Base-by-base conservation (phyloP, 2,113 vertebrate genomes). In the Eidolon helvum region DNA sequence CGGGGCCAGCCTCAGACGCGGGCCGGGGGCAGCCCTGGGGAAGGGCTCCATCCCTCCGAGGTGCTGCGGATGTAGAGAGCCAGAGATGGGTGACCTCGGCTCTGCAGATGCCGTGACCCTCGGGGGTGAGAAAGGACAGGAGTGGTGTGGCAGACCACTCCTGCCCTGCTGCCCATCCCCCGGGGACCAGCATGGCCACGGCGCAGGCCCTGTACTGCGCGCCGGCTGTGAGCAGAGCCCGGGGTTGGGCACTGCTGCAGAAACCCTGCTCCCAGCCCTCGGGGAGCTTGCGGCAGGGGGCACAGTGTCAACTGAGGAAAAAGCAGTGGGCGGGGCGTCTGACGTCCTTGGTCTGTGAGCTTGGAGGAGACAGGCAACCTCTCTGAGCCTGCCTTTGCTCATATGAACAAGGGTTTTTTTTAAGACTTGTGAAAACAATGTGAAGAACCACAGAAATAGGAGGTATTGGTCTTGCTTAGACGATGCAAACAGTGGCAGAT, bases 171-270 rank as follows among this genome's bases (percentile, higher is more conserved):
- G 71, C 15, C 66, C 33, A 0, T 7, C 35, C 9, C 79, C 26
- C 0, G 0, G n/a, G 50, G 21, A 5, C 38, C 57, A 10, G 21
- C 2, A 1, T 74, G 72, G 43, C 71, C 80, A 35, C 1, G 10
- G 53, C 71, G 26, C 38, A 38, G 30, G 19, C 77, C 69, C 63
- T n/a, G 10, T 18, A 14, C 16, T 26, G 28, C 15, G 15, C 10
- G 33, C 30, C 0, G 14, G 1, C 33, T 22, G 48, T 66, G 53
- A 72, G 55, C 77, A 92, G 53, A 88, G 53, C 55, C 65, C 28
- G 66, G 3, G 1, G 24, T n/a, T 1, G 0, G 65, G 38, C 4
- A 4, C 89, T 30, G 1, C 45, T 4, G 2, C 12, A 14, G 55
- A 83, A 26, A 38, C 26, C 14, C 30, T 22, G 35, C 57, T 61